Base-by-base conservation (phyloP, 2,113 vertebrate genomes). In the Triplophysa siluroides region DNA sequence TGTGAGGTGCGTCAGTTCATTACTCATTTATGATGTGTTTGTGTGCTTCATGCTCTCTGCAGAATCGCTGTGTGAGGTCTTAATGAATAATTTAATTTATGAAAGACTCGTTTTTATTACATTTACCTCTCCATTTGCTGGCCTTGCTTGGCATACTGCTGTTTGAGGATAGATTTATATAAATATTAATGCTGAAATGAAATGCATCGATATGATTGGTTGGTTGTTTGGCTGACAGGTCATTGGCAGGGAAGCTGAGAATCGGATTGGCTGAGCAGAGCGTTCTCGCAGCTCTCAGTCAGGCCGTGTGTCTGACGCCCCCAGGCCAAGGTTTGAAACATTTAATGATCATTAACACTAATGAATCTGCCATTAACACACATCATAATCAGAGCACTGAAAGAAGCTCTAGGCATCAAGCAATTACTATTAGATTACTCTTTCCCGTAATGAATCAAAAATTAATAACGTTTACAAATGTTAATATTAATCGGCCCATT, bases 241-340 rank as follows among this genome's bases (percentile, higher is more conserved):
- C 95, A 9, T 85, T 98, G 82, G 94, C 94, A 0, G 96, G 96
- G 76, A 96, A 96, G 82, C 92, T 98, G 78, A 91, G 96, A 69
- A 96, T 98, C 0, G 95, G 96, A 50, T 87, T 98, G 84, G 95
- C 96, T 0, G 95, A 96, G 83, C 96, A 95, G 86, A 97, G 96
- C 0, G 93, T 97, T 71, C 87, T 97, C 63, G 87, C 92, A 0
- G 94, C 95, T 1, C 86, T 98, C 0, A 92, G 92, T 76, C 94
- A 96, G 83, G 95, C 96, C 0, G 92, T 95, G 76, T 95, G 94
- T 77, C 90, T 97, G 70, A 96, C 94, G 0, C 95, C 95, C 2
- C 93, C 96, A 0, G 90, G 93, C 68, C 94, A 96, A 95, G 95
- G 96, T 95, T 81, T 78, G 23, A 63, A 58, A 56, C 45, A 54